Conservation (phyloP, 2,113 vertebrate genomes). For the Eubucco bourcierii region DNA sequence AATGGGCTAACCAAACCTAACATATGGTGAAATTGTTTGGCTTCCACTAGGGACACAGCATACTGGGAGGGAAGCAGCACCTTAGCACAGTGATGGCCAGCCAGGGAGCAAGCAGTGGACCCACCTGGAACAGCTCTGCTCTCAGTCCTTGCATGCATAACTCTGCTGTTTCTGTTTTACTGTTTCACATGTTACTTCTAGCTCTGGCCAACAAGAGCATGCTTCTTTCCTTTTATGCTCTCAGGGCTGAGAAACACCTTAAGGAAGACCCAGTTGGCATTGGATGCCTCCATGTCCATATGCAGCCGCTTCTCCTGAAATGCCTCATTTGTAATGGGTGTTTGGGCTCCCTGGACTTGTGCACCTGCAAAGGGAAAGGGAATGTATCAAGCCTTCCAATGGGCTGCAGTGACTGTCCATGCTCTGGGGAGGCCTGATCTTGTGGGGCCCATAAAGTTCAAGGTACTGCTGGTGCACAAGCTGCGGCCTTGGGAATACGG, state of each 20-base stretch:
- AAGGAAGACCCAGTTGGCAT: background rate
- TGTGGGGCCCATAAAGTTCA: accelerated
- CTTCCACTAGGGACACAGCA: background rate
- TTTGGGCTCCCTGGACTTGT: background rate
- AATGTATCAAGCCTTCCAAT: background rate
- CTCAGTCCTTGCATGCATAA: background rate
- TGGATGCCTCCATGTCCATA: background rate
- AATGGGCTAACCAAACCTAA: background rate
- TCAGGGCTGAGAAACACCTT: background rate
- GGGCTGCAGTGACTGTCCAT: accelerated
- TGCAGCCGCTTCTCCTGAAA: background rate
- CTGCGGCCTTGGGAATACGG: background rate
- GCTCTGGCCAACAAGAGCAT: background rate
- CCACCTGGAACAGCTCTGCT: background rate
- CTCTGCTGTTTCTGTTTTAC: background rate
- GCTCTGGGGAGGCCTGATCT: background rate
- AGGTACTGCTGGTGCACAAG: accelerated
- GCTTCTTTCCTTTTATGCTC: background rate
- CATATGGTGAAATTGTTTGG: background rate
- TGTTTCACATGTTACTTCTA: background rate
- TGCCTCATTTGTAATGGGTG: accelerated
- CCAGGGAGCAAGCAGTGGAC: background rate
- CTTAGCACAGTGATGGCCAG: background rate
- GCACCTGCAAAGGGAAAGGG: background rate
- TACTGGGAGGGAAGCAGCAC: background rate